A percentile compares a stretch with the other conserved stretches of the same genome.
phyloP scores from a whole-genome alignment of 2,888 invertebrate species.

The Calliphora vomitoria region DNA sequence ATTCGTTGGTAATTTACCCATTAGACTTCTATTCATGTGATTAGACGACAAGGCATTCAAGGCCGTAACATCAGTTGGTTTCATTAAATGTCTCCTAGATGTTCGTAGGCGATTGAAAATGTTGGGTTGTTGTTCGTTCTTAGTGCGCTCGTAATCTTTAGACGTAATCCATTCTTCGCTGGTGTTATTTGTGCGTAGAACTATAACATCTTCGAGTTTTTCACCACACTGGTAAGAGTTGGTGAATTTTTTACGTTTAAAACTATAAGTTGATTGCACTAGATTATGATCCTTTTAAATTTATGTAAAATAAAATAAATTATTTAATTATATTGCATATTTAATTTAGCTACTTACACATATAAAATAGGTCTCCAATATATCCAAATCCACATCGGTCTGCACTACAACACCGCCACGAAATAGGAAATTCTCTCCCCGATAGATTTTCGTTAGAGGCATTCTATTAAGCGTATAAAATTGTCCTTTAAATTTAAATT shows the following conservation, averaged over 20 bases:
- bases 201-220: slow-evolving; percentile 83
- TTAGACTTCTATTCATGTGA: slow-evolving; percentile 80
- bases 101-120: slow-evolving; percentile 72
- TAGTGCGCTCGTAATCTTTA: slow-evolving; percentile 80
- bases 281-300: slow-evolving; percentile 83
- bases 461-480: slow-evolving; percentile 83
- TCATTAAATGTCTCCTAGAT: slow-evolving; percentile 73
- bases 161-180: slow-evolving; percentile 81
- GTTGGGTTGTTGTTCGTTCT: slow-evolving; percentile 74
- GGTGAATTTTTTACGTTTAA: slow-evolving; percentile 82
- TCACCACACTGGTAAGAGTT: slow-evolving; percentile 81
- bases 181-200: slow-evolving; percentile 82
- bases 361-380: slow-evolving; percentile 84
- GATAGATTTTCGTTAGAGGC: slow-evolving; percentile 81
- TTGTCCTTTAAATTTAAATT: slow-evolving; percentile 82
- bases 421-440: slow-evolving; percentile 84
- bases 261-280: slow-evolving; percentile 84
- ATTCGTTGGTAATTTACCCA: slow-evolving; percentile 82
- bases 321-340: not conserved
- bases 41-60: slow-evolving; percentile 41
- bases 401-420: slow-evolving; percentile 82
- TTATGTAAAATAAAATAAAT: not conserved
- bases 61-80: not conserved
- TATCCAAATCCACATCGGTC: slow-evolving; percentile 82
- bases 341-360: slow-evolving; percentile 81